These are phyloP conservation scores for Goniozus legneri DNA, from an alignment of 1,140 invertebrate species.

Conservation along the genomic window DNA sequence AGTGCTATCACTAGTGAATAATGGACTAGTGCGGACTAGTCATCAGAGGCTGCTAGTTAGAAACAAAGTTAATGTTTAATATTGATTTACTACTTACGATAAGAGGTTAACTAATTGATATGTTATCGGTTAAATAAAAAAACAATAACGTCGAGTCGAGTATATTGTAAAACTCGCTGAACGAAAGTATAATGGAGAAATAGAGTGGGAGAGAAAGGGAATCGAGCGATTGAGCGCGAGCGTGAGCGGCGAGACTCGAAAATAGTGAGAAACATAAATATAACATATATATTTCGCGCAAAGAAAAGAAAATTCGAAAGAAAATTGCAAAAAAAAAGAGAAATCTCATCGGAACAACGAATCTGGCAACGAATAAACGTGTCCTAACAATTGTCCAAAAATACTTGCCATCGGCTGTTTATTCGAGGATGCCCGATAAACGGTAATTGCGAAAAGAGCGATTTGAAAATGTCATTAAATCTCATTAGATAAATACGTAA, in stretches of 20 bases:
- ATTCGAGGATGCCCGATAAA: too few relatives aligned
- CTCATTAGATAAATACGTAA: background rate
- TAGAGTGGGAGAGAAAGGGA: constrained; percentile 12
- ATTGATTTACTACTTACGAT: constrained; percentile 36
- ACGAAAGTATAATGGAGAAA: constrained; percentile 2
- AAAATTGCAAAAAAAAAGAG: too few relatives aligned
- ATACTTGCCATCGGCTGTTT: constrained; percentile 39
- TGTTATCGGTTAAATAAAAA: constrained; percentile 18
- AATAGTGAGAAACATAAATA: constrained; percentile 22
- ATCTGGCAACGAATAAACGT: constrained; percentile 23
- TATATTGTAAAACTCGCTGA: constrained; percentile 7
- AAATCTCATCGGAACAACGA: too few relatives aligned
- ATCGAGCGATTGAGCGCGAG: too few relatives aligned
- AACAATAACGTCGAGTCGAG: constrained; percentile 8
- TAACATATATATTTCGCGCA: too few relatives aligned
- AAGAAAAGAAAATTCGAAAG: too few relatives aligned
- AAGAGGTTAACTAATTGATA: constrained; percentile 26
- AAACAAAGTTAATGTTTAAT: constrained; percentile 40
- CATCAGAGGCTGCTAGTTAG: constrained; percentile 50
- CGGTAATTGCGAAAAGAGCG: constrained; percentile 1
- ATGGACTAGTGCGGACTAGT: constrained; percentile 45
- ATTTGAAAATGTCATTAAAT: too few relatives aligned
- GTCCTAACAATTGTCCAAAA: too few relatives aligned
- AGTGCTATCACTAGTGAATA: constrained; percentile 41
- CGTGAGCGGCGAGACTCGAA: constrained; percentile 14